Evolutionary conservation across 2,888 invertebrate species (phyloP).

Genomic region (Crocallis elinguaria): DNA sequence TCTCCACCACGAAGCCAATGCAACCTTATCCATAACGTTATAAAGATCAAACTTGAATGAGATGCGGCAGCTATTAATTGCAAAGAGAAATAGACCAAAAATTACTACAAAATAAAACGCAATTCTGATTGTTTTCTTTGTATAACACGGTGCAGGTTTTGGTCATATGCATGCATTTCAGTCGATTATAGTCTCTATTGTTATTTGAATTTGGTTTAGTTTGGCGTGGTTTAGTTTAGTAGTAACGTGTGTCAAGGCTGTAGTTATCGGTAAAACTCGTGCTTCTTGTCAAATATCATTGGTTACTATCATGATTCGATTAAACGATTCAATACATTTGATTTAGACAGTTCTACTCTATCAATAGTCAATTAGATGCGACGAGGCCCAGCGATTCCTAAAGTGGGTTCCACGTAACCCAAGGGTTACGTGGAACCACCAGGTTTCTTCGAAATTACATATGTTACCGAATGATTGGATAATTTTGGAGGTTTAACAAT

Average conservation of each 20-base stretch:
- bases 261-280: constrained; percentile 15
- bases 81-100: constrained; percentile 1
- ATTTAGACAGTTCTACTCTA: background rate
- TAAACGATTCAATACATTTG: constrained; percentile 4
- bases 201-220: background rate
- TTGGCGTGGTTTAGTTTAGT: background rate
- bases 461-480: too few species aligned
- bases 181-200: background rate
- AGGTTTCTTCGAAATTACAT: too few species aligned
- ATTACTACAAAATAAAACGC: background rate
- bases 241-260: constrained; percentile 15
- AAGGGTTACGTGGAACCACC: too few species aligned
- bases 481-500: too few species aligned
- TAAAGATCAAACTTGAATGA: constrained; percentile 1
- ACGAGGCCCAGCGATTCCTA: too few species aligned
- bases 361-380: background rate
- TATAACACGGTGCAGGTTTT: background rate
- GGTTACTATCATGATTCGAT: constrained; percentile 14
- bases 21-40: background rate
- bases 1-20: background rate
- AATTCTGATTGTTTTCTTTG: background rate
- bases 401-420: too few species aligned
- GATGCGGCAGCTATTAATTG: background rate
- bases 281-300: constrained; percentile 20
- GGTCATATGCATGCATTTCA: constrained; percentile 7